Base-by-base conservation (phyloP, 2,888 invertebrate genomes). In the Drepana falcataria region DNA sequence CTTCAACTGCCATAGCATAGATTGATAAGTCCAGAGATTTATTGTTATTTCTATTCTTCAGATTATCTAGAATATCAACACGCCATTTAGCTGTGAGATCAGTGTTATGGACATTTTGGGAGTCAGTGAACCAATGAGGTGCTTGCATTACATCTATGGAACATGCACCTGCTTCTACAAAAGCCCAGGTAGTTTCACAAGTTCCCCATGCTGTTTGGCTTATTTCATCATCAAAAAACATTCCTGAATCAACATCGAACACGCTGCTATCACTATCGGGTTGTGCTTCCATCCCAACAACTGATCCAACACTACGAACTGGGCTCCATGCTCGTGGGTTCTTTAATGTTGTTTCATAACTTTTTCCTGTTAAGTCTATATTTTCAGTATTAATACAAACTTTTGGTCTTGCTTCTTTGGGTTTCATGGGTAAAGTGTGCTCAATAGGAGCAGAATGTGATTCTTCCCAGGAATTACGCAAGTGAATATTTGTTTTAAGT, bases 241-340 rank as follows among this genome's bases (percentile, higher is more conserved):
- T 94, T 56, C 95, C 95, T 2, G 95, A 96, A 72, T 95, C 96
- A 3, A 95, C 93, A 90, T 95, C 95, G 81, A 96, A 96, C 6
- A 96, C 94, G 72, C 95, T 94, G 53, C 95, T 95, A 76, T 96
- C 96, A 61, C 95, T 95, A 76, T 96, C 96, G 2, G 96, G 96
- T 79, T 96, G 95, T n/a, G 95, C 96, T 83, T 96, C 96, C 71
- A 95, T 95, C 2, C 96, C 96, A 34, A 94, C 94, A 52, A 96
- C 95, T 35, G 96, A 96, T 6, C 96, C 96, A 5, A 96, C 96
- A 74, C 96, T 96, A 62, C 96, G 93, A n/a, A 96, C 95, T 33
- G 96, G 96, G 73, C 96, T 96, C 96, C 96, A 96, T 37, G 96
- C 96, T 71, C 95, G 93, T 34, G 95, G 95, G 83, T 96, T 95